phyloP scores from a whole-genome alignment of 2,797 vertebrate species.

The Dryobates pubescens region DNA sequence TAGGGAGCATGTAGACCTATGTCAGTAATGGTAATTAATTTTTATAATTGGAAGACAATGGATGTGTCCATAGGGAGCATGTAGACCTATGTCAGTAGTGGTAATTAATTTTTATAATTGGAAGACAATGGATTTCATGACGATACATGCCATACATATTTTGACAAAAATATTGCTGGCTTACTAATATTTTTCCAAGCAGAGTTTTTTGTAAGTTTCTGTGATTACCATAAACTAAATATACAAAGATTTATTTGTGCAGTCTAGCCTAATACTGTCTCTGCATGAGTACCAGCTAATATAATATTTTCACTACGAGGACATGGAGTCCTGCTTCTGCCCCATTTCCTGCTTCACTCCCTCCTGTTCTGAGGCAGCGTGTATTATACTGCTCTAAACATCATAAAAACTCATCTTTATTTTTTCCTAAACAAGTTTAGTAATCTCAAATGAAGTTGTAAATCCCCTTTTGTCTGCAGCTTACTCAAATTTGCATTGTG shows the following conservation, averaged over 20 bases:
- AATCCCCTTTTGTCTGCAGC: background rate
- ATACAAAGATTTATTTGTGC: background rate
- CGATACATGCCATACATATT: background rate
- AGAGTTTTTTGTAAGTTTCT: background rate
- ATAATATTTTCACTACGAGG: accelerated
- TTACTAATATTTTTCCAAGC: background rate
- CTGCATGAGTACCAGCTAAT: accelerated
- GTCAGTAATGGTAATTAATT: too few relatives aligned
- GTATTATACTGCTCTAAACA: background rate
- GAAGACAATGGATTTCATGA: background rate
- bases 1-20: background rate
- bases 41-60: background rate
- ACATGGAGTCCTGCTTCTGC: background rate
- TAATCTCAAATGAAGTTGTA: background rate
- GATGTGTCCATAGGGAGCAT: background rate
- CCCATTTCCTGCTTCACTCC: background rate
- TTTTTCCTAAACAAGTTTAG: background rate
- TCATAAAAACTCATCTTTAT: background rate
- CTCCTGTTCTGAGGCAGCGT: background rate
- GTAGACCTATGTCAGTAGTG: too few relatives aligned
- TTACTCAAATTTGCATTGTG: background rate
- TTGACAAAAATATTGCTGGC: background rate
- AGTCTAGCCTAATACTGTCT: background rate
- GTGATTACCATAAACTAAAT: background rate
- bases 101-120: too few relatives aligned